Conservation (phyloP, 2,797 vertebrate species). For the Clarias platycephalus region DNA sequence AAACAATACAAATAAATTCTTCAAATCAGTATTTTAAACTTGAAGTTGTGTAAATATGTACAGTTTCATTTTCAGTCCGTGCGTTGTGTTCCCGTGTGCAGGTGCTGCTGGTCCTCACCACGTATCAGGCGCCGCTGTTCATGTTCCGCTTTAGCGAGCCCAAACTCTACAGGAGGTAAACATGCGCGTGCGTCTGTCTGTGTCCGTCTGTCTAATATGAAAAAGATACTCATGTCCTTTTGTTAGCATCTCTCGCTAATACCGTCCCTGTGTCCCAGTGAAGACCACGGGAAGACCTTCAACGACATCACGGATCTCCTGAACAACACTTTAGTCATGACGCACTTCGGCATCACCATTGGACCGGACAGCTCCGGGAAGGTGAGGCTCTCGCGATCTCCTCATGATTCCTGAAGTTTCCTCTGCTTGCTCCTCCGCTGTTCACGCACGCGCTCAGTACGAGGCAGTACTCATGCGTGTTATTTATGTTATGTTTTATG, state of each 20-base stretch:
- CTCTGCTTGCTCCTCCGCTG: not conserved
- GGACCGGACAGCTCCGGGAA: conserved; percentile 87
- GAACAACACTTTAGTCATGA: conserved; percentile 90
- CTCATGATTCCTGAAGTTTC: not conserved
- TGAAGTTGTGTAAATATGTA: too few relatives aligned
- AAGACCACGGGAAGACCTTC: conserved; percentile 92
- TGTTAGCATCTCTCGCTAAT: not conserved
- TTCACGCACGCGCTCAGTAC: not conserved
- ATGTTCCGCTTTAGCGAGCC: conserved; percentile 86
- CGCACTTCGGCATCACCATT: conserved; percentile 90
- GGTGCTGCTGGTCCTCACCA: conserved; percentile 90
- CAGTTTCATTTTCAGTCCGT: not conserved
- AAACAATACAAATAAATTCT: too few relatives aligned
- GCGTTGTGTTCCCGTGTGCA: conserved; percentile 56
- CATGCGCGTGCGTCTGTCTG: not conserved
- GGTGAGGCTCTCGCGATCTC: conserved; percentile 68
- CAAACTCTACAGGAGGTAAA: conserved; percentile 84
- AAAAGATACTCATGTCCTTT: not conserved
- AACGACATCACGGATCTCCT: conserved; percentile 86
- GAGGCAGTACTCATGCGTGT: too few relatives aligned
- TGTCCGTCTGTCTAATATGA: not conserved
- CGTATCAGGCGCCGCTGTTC: conserved; percentile 88
- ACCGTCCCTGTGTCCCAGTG: conserved; percentile 66
- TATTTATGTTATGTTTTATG: too few relatives aligned
- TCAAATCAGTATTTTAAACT: too few relatives aligned